phyloP scores from a whole-genome alignment of 2,888 invertebrate genomes.

The Aromia moschata region DNA sequence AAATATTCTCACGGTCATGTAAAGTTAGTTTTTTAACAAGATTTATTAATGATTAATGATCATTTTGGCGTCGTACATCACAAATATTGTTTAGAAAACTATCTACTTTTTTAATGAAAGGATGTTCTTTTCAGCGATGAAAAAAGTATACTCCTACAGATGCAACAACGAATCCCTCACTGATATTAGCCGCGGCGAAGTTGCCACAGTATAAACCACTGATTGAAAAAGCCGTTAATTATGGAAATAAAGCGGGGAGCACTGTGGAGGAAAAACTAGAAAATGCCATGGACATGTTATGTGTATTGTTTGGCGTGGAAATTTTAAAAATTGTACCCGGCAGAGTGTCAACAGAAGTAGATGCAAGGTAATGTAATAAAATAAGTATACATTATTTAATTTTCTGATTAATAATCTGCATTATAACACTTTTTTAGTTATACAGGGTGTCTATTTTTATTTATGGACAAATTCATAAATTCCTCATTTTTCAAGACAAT shows the following conservation, averaged over 20 bases:
- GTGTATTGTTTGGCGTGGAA: conserved; percentile 95
- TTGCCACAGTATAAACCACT: conserved; percentile 93
- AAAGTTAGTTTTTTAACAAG: too few relatives aligned
- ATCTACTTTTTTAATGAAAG: too few relatives aligned
- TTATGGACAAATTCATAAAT: too few relatives aligned
- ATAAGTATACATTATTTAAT: background rate
- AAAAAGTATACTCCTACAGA: conserved; percentile 97
- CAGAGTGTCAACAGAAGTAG: conserved; percentile 95
- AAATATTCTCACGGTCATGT: too few relatives aligned
- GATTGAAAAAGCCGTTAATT: conserved; percentile 88
- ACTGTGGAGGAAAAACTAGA: conserved; percentile 77
- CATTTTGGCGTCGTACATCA: too few relatives aligned
- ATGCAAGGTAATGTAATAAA: conserved; percentile 77
- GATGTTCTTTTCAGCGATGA: conserved; percentile 91
- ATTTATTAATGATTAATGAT: too few relatives aligned
- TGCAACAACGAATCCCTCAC: conserved; percentile 98
- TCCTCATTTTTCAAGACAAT: too few relatives aligned
- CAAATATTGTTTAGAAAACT: too few relatives aligned
- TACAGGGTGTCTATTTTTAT: too few relatives aligned
- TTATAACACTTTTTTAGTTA: background rate
- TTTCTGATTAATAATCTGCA: too few relatives aligned
- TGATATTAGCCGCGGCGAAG: conserved; percentile 93
- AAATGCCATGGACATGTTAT: conserved; percentile 91
- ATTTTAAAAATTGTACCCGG: conserved; percentile 98
- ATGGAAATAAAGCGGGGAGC: conserved; percentile 79